Base-by-base conservation (phyloP, 1,140 invertebrate species). In the Chlorops oryzae region DNA sequence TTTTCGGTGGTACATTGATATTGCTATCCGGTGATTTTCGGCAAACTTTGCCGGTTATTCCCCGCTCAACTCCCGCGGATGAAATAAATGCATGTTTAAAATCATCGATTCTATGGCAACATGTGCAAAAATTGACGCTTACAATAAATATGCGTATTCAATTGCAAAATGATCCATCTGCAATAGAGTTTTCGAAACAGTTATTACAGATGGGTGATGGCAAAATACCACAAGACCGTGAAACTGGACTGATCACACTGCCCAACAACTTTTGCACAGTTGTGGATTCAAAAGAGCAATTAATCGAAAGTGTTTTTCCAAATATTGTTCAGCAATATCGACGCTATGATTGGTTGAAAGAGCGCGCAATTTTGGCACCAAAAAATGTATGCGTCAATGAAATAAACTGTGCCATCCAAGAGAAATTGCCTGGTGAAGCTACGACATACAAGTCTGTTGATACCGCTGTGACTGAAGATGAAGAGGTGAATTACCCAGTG, bases 301-400 rank as follows among this genome's bases (percentile, higher is more conserved):
- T 73, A 21, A 72, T 72, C 57, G 20, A 68, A 23, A 59, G 56
- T 27, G 62, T 73, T 35, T 74, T 70, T 54, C 66, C 65, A 53
- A 51, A 73, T 58, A 57, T 74, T 51, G 12, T 43, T 52, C 50
- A 55, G 50, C 70, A 74, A 60, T 72, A 68, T 57, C 63, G 51
- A 50, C 65, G 65, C 56, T 61, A 73, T 58, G 35, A 54, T 23
- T 72, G 62, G 62, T 49, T 65, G 15, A 48, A 52, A 39, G 57
- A 67, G 59, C 57, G 63, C 44, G 58, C 57, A 50, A 67, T 70
- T 57, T 59, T 65, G 28, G 57, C 59, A 47, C 61, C 24, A n/a
- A 70, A 61, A 58, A 70, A 72, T 55, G 51, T 44, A 35, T 48
- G 63, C 58, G 67, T 73, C 18, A 48, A 73, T 42, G 59, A 51